These are phyloP conservation scores for Liodrosophila aerea DNA, from an alignment of 2,888 invertebrate genomes.

Conservation along the genomic window DNA sequence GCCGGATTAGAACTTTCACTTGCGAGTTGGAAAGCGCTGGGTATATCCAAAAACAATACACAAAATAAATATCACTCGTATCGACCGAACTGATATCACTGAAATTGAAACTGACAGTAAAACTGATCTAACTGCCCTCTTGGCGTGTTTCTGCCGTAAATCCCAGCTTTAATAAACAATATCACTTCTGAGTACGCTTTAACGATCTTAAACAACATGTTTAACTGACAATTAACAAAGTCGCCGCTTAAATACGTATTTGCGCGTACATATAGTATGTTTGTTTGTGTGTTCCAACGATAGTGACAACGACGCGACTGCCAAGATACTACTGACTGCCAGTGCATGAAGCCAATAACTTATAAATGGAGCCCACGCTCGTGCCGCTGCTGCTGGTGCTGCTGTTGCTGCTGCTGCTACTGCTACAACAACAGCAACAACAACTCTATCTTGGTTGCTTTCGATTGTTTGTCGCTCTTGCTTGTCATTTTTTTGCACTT, in stretches of 20 bases:
- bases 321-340: constrained; percentile 56
- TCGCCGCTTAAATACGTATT: constrained; percentile 13
- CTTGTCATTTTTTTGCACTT: constrained; percentile 21
- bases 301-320: constrained; percentile 43
- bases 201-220: constrained; percentile 42
- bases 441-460: constrained; percentile 22
- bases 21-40: constrained; percentile 45
- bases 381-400: neutral
- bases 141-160: constrained; percentile 10
- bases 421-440: neutral
- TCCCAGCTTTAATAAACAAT: constrained; percentile 28
- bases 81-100: constrained; percentile 3
- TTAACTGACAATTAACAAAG: constrained; percentile 45
- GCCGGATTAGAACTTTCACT: constrained; percentile 73
- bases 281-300: constrained; percentile 21
- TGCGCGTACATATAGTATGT: neutral
- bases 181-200: constrained; percentile 23
- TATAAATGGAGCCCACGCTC: constrained; percentile 37
- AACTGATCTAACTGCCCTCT: constrained; percentile 14
- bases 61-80: neutral
- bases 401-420: neutral
- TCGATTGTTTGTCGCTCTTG: constrained; percentile 26
- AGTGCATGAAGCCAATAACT: constrained; percentile 34
- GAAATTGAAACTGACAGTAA: neutral
- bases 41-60: constrained; percentile 8